Percentiles rank a stretch among this genome's conserved stretches.
Conservation (phyloP, 2,797 vertebrate species). For the Liasis olivaceus region DNA sequence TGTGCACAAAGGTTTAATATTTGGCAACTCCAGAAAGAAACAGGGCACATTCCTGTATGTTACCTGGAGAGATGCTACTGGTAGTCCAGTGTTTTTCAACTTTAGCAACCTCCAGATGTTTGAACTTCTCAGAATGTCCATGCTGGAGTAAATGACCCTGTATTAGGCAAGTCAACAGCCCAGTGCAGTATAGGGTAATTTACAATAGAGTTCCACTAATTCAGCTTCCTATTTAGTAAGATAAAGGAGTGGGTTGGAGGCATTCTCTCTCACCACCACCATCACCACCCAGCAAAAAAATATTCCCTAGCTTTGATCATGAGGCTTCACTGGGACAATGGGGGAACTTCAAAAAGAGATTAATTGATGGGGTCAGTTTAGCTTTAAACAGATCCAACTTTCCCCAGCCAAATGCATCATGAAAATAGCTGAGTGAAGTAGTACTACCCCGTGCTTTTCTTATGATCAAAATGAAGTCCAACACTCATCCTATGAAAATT, state of each 20-base stretch:
- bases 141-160: not conserved
- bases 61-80: not conserved
- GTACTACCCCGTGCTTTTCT: not conserved
- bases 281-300: not conserved
- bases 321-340: not conserved
- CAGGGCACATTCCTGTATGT: not conserved
- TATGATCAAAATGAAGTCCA: not conserved
- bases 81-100: not conserved
- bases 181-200: too few relatives aligned
- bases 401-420: not conserved
- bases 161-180: not conserved
- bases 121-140: not conserved
- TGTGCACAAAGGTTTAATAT: not conserved
- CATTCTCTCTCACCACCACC: not conserved
- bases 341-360: not conserved
- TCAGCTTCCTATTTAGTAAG: not conserved
- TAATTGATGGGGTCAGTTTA: not conserved
- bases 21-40: not conserved
- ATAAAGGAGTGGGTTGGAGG: not conserved
- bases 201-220: not conserved
- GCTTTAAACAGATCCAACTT: not conserved
- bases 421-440: not conserved
- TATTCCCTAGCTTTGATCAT: not conserved
- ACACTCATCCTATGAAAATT: not conserved
- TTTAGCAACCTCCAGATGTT: not conserved